Base-by-base conservation (phyloP, 2,888 invertebrate species). In the Ectobius pallidus region DNA sequence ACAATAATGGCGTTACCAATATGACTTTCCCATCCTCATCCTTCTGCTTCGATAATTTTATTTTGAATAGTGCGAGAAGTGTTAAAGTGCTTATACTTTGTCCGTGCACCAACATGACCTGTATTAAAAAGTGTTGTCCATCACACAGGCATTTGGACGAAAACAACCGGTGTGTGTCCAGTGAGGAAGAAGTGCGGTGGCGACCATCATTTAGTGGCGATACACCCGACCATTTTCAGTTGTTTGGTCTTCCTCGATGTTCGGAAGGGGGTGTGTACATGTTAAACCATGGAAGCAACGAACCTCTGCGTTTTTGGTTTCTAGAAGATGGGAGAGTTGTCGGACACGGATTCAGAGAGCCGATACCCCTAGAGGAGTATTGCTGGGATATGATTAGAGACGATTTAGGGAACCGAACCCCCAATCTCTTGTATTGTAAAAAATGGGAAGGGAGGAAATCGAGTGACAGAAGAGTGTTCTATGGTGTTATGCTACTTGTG, bases 401-500 rank as follows among this genome's bases (percentile, higher is more conserved):
- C 34, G 69, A 20, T 9, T 42, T 69, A 32, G 72, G 72, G 3
- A 62, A 34, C 9, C 27, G 32, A 22, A 44, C n/a, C n/a, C 55
- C 27, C 18, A 63, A 72, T 27, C 9, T 72, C 18, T n/a, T 72
- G 1, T 62, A 69, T 27, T 72, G 72, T 20, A 34, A 32, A 39
- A 20, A 22, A 18, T 39, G 25, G 20, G 25, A 30, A 30, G 18
- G 11, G 27, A 49, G 3, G 34, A 34, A 9, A 2, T 25, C 16
- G 7, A 61, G 20, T n/a, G 52, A 65, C 22, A 22, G 46, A 14
- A 65, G 30, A 1, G 52, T 70, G 4, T 25, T 69, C 18, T 73
- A 73, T n/a, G 72, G 74, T 9, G 58, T 58, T 4, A 42, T 74
- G 32, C 18, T 72, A 22, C 44, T 72, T 7, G 16, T 69, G 6